These are phyloP conservation scores for Heterodera schachtii DNA, from an alignment of 1,140 invertebrate genomes.

Conservation along the genomic window DNA sequence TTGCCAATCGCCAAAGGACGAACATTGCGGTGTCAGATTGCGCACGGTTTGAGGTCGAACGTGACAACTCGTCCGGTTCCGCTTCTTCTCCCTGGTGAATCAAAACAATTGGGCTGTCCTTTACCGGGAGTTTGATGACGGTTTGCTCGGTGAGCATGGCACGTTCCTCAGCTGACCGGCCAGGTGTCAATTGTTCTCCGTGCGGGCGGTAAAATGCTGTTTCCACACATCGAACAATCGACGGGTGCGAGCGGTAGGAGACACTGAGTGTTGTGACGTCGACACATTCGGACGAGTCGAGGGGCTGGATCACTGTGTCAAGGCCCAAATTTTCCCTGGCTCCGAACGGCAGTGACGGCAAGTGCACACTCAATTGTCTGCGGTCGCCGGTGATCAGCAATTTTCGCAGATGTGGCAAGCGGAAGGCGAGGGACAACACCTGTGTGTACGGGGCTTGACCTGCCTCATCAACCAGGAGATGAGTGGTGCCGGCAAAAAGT, in stretches of 20 bases:
- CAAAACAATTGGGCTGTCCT: not conserved
- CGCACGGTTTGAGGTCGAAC: no score
- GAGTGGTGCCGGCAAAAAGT: not conserved
- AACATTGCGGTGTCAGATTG: no score
- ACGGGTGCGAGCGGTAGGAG: constrained; percentile 4
- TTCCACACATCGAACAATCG: not conserved
- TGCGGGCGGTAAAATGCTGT: constrained; percentile 8
- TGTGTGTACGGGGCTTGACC: constrained; percentile 5
- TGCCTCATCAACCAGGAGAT: not conserved
- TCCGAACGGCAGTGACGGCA: not conserved
- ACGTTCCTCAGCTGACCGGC: not conserved
- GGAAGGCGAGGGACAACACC: not conserved
- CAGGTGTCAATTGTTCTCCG: not conserved
- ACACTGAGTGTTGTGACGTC: not conserved
- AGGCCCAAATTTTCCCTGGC: not conserved
- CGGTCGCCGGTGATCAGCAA: constrained; percentile 8
- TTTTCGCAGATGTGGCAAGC: not conserved
- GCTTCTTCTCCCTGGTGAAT: constrained; percentile 16
- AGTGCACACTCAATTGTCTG: not conserved
- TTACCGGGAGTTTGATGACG: not conserved
- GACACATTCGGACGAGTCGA: not conserved
- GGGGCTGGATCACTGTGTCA: not conserved
- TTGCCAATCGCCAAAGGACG: no score
- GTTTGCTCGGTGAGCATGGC: constrained; percentile 3
- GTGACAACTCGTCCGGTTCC: not conserved